These are phyloP conservation scores for Maconellicoccus hirsutus DNA, from an alignment of 1,140 invertebrate species.

Conservation along the genomic window DNA sequence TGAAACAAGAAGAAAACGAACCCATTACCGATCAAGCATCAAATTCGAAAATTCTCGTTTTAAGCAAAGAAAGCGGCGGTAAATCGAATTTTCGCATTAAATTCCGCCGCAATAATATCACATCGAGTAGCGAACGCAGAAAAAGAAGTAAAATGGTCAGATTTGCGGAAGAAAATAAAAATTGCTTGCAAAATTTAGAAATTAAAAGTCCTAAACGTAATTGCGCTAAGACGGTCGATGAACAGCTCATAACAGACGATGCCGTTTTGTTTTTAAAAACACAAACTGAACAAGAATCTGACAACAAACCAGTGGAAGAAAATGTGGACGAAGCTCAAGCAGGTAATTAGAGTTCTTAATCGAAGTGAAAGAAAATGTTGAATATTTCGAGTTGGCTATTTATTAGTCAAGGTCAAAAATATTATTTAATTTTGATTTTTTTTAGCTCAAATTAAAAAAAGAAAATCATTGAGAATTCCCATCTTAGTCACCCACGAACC, in stretches of 20 bases:
- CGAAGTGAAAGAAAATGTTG: too few species aligned
- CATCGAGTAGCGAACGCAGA: background rate
- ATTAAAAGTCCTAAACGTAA: slow-evolving; percentile 6
- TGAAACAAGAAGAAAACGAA: background rate
- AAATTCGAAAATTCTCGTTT: background rate
- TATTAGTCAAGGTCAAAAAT: too few species aligned
- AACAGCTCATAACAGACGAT: background rate
- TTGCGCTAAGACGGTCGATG: slow-evolving; percentile 9
- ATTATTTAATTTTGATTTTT: background rate
- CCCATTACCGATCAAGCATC: background rate
- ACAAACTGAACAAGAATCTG: background rate
- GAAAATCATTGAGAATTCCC: background rate
- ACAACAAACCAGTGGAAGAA: background rate
- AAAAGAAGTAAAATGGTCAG: slow-evolving; percentile 9
- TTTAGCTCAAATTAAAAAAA: background rate
- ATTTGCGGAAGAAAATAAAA: slow-evolving; percentile 12
- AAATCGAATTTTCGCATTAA: slow-evolving; percentile 14
- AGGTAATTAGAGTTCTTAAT: background rate
- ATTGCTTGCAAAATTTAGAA: background rate
- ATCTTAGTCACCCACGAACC: background rate
- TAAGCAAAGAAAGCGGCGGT: background rate
- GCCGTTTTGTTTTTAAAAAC: slow-evolving; percentile 9
- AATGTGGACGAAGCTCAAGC: background rate
- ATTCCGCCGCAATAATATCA: background rate
- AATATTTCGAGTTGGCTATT: too few species aligned